These are phyloP conservation scores for Anniella stebbinsi DNA, from an alignment of 2,797 vertebrate species.

Conservation along the genomic window DNA sequence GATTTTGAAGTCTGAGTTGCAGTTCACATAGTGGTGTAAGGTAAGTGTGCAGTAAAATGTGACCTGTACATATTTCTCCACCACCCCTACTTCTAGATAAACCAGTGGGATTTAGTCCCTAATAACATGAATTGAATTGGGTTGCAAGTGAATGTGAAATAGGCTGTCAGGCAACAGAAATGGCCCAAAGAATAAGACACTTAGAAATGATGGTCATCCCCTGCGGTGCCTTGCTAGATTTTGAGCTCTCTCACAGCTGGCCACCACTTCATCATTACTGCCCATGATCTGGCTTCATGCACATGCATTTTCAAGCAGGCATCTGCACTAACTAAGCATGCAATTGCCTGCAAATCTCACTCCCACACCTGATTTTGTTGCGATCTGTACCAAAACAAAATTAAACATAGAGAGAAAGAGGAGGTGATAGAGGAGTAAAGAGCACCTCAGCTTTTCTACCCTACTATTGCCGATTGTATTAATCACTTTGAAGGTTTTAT, in stretches of 20 bases:
- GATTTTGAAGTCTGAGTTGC: too few relatives aligned
- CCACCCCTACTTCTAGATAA: neutral
- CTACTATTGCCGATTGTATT: neutral
- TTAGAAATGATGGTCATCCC: neutral
- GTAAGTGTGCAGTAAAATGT: too few relatives aligned
- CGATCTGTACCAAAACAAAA: neutral
- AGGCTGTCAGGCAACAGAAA: neutral
- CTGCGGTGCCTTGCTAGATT: neutral
- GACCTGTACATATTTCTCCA: too few relatives aligned
- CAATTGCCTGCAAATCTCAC: neutral
- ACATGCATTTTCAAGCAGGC: neutral
- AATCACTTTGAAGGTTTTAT: slow-evolving; percentile 7
- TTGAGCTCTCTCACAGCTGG: neutral
- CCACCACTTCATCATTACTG: neutral
- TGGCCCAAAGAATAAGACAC: too few relatives aligned
- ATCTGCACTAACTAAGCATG: neutral
- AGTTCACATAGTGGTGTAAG: too few relatives aligned
- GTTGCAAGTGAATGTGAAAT: too few relatives aligned
- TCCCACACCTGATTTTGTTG: neutral
- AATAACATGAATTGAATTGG: too few relatives aligned
- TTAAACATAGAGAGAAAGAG: neutral
- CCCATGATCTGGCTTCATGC: neutral
- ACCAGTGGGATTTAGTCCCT: too few relatives aligned
- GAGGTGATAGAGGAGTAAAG: too few relatives aligned
- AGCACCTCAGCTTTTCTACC: neutral